Conservation (phyloP, 92 coral and sea anemone species). For the Palythoa heliodiscus region DNA sequence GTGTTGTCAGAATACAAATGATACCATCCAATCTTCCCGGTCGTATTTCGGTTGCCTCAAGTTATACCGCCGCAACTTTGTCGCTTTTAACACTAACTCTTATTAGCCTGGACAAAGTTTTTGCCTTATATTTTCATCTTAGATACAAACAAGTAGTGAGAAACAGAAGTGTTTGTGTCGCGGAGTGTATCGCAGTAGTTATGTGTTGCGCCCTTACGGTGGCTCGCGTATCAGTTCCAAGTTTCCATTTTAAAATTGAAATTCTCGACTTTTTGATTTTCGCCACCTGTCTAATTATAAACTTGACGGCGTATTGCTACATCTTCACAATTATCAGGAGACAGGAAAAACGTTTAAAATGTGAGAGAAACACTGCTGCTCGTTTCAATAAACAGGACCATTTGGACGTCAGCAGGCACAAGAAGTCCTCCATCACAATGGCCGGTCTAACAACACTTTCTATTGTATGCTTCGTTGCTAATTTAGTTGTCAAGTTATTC, state of each 20-base stretch:
- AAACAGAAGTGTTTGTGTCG: slow-evolving; percentile 3
- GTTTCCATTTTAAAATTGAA: slow-evolving; percentile 5
- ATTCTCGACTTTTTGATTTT: slow-evolving; percentile 22
- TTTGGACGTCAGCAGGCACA: slow-evolving; percentile 25
- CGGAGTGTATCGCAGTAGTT: not conserved
- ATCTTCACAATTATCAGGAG: slow-evolving; percentile 32
- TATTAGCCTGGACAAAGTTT: slow-evolving; percentile 29
- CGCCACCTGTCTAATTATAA: slow-evolving; percentile 11
- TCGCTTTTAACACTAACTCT: slow-evolving; percentile 27
- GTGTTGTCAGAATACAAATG: slow-evolving; percentile 1
- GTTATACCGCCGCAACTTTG: slow-evolving; percentile 23
- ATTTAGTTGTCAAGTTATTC: slow-evolving; percentile 24
- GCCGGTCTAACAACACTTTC: slow-evolving; percentile 11
- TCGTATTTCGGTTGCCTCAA: slow-evolving; percentile 29
- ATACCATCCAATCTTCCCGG: slow-evolving; percentile 23
- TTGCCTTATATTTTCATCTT: slow-evolving; percentile 16
- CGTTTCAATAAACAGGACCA: slow-evolving; percentile 30
- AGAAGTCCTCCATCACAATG: slow-evolving; percentile 38
- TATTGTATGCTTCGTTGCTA: slow-evolving; percentile 20
- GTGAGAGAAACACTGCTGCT: slow-evolving; percentile 27
- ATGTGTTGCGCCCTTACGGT: slow-evolving; percentile 28
- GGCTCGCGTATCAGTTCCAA: not conserved
- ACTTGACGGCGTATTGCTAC: slow-evolving; percentile 21
- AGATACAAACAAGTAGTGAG: slow-evolving; percentile 14
- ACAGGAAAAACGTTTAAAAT: not conserved